These are phyloP conservation scores for Montipora efflorescens DNA, from an alignment of 64 coral and sea anemone species.

Conservation along the genomic window DNA sequence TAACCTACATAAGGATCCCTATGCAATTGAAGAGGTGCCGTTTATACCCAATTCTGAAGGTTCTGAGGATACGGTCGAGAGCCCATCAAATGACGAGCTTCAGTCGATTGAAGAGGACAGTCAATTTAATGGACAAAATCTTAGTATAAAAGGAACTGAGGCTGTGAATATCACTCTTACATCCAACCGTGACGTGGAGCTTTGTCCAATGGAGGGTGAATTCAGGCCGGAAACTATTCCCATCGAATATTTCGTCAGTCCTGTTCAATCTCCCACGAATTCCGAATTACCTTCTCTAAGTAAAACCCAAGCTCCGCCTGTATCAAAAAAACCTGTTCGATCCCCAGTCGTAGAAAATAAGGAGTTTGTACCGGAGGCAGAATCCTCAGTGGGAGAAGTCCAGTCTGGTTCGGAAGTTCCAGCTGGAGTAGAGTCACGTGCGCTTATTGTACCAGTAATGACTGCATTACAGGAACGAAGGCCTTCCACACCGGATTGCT, in stretches of 20 bases:
- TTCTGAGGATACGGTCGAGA: background rate
- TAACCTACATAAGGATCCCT: conserved; percentile 21
- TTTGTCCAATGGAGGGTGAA: background rate
- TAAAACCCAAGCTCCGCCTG: background rate
- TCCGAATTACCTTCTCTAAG: background rate
- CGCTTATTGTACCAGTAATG: conserved; percentile 41
- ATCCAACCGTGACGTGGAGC: background rate
- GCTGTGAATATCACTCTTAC: background rate
- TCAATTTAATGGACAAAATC: background rate
- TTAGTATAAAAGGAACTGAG: background rate
- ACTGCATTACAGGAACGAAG: conserved; percentile 38
- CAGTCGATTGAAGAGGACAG: background rate
- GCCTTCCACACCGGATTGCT: conserved; percentile 21
- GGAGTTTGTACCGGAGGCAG: background rate
- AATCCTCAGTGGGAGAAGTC: background rate
- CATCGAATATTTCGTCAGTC: background rate
- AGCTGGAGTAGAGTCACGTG: background rate
- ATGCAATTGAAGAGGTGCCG: background rate
- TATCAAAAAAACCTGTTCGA: background rate
- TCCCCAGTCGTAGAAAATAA: background rate
- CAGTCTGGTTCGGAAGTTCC: background rate
- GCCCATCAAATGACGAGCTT: background rate
- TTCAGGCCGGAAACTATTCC: background rate
- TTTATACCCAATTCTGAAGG: background rate
- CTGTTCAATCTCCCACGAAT: background rate